Evolutionary conservation across 2,113 vertebrate genomes (phyloP).

Genomic region (Dasyurus viverrinus): DNA sequence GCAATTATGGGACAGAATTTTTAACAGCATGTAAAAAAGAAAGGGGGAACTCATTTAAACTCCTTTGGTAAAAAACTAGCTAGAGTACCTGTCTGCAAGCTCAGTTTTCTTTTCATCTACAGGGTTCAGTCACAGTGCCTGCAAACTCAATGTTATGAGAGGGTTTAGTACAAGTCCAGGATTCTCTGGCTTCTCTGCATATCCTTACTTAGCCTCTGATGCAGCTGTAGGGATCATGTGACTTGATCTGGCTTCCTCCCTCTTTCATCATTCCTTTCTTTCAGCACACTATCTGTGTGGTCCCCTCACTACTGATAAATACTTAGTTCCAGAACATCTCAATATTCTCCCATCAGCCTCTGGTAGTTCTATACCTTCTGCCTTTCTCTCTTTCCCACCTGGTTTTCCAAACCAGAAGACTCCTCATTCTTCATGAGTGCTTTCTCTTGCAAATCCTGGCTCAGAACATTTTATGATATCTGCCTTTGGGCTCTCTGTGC

Average conservation of each 20-base stretch:
- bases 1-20: background rate
- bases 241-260: background rate
- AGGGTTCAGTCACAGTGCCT: background rate
- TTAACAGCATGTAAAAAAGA: background rate
- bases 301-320: background rate
- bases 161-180: background rate
- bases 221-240: background rate
- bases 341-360: background rate
- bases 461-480: background rate
- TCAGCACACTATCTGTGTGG: background rate
- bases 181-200: background rate
- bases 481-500: background rate
- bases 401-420: background rate
- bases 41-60: background rate
- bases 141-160: background rate
- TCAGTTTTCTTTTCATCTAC: background rate
- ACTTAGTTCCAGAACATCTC: background rate
- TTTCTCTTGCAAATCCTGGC: background rate
- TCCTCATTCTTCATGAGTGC: background rate
- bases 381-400: background rate
- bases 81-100: background rate
- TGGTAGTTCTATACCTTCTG: background rate
- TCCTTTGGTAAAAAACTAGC: background rate
- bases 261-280: background rate
- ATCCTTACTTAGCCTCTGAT: background rate